Evolutionary conservation across 1,140 invertebrate genomes (phyloP), one percentile per base, ranked within the genome.

Genomic region (Steinernema feltiae): DNA sequence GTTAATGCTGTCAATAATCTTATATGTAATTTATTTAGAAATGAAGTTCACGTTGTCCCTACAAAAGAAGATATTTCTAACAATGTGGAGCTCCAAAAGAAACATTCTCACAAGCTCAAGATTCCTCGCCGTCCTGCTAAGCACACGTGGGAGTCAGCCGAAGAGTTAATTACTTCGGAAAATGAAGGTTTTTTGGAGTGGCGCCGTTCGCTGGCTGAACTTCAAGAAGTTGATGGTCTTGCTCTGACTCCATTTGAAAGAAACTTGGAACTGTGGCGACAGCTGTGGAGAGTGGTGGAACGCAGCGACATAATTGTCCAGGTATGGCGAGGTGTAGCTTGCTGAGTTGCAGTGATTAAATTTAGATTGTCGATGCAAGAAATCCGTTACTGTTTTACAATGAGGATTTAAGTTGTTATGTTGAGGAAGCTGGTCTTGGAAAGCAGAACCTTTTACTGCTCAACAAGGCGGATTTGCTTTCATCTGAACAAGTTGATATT

Each of bases 221-320:
- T 85, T 21, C 53, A 85, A 71, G 84, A 85, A 75, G 89, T 90
- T 29, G 90, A 95, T 70, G 91, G 91, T 12, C 86, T 98, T 1
- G 88, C 93, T 0, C 87, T 98, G 72, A 99, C 97, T 1, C 97
- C 97, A 0, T 99, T 96, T 88, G 97, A 99, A 85, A 93, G 94
- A 81, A 99, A 99, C 88, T 88, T 99, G 21, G 95, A 99, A 87
- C 93, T 98, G 78, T 99, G 97, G 97, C 90, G 95, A 48, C 97
- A 99, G 87, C 87, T 99, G 2, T 99, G 97, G 97, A 90, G 97
- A 81, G 97, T 99, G 0, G 90, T 99, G 21, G 97, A 99, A 87
- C 91, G 93, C 81, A 95, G 94, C 85, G 94, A 99, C 89, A 90
- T 99, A 53, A 88, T 99, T 31, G 91, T 98, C 15, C 94, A 84